Evolutionary conservation across 2,113 vertebrate genomes (phyloP).

Genomic region (Argyrosomus japonicus): DNA sequence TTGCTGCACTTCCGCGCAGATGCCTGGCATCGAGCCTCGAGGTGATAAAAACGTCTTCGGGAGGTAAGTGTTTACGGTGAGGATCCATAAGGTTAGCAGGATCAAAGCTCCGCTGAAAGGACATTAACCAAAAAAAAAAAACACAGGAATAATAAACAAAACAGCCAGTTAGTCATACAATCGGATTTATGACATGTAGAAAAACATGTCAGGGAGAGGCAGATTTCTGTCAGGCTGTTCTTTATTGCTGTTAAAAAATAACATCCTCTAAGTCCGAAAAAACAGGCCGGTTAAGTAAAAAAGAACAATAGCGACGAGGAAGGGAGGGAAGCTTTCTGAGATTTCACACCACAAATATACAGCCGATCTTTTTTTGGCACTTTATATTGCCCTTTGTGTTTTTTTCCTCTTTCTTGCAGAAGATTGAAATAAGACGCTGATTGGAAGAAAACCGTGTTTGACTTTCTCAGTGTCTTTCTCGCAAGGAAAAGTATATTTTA

Average conservation of each 20-base stretch:
- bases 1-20: slow-evolving; percentile 74
- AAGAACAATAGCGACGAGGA: slow-evolving; percentile 70
- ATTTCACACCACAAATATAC: slow-evolving; percentile 42
- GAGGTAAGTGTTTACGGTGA: slow-evolving; percentile 81
- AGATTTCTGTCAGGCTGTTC: slow-evolving; percentile 58
- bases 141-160: slow-evolving; percentile 75
- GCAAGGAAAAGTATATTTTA: slow-evolving; percentile 40
- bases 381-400: slow-evolving; percentile 52
- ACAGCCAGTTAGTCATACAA: slow-evolving; percentile 71
- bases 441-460: slow-evolving; percentile 57
- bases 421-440: slow-evolving; percentile 41
- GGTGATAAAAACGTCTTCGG: slow-evolving; percentile 81
- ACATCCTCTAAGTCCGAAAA: slow-evolving; percentile 43
- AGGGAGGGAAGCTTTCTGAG: slow-evolving; percentile 26
- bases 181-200: slow-evolving; percentile 73
- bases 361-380: slow-evolving; percentile 41
- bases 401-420: slow-evolving; percentile 41
- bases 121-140: slow-evolving; percentile 60
- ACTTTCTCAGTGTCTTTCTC: slow-evolving; percentile 49
- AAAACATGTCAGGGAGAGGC: slow-evolving; percentile 64
- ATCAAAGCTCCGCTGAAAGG: slow-evolving; percentile 81
- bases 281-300: slow-evolving; percentile 46
- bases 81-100: slow-evolving; percentile 77
- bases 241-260: slow-evolving; percentile 75
- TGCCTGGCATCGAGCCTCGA: slow-evolving; percentile 66